Evolutionary conservation across 2,888 invertebrate species (phyloP), one percentile per base, ranked within the genome.

Genomic region (Drosophila rubida): DNA sequence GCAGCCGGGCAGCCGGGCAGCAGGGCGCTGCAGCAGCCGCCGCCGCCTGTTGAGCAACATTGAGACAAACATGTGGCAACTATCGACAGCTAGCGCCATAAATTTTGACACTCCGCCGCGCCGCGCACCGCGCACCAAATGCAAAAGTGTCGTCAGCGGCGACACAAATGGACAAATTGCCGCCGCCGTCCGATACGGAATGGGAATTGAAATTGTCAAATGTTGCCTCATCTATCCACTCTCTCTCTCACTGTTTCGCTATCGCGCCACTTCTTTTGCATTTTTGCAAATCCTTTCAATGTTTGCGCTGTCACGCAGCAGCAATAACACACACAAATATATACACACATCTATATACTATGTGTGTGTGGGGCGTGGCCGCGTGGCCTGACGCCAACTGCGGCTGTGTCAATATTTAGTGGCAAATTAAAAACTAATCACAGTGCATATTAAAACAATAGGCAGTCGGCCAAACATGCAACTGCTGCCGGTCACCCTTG

Each of bases 241-340:
- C 41, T 35, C 41, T n/a, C 1, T 19, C 19, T 19, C 19, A 2
- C 19, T 19, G 2, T 19, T 11, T 48, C 25, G 4, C 41, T 30
- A 37, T n/a, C 50, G 50, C 64, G 76, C 60, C 69, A 74, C 73
- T 78, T 78, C 44, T 44, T 46, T 72, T 67, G 55, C 30, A 64
- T 75, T 82, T 82, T 83, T 66, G 85, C 87, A 91, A 91, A 91
- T 91, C 91, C 91, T 83, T 80, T 82, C 73, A 90, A 90, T 91
- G 85, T 90, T 90, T 91, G 91, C 91, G 84, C 62, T 82, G 90
- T 84, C 91, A 91, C 91, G 91, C 85, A 89, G 78, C 83, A 84
- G 82, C 84, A 89, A 79, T 81, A 78, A 79, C 82, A 79, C 67
- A 55, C 30, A 19, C 42, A 19, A 50, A 30, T 50, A 30, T 42